phyloP scores from a whole-genome alignment of 2,113 vertebrate species.

The Tyrannus savana region DNA sequence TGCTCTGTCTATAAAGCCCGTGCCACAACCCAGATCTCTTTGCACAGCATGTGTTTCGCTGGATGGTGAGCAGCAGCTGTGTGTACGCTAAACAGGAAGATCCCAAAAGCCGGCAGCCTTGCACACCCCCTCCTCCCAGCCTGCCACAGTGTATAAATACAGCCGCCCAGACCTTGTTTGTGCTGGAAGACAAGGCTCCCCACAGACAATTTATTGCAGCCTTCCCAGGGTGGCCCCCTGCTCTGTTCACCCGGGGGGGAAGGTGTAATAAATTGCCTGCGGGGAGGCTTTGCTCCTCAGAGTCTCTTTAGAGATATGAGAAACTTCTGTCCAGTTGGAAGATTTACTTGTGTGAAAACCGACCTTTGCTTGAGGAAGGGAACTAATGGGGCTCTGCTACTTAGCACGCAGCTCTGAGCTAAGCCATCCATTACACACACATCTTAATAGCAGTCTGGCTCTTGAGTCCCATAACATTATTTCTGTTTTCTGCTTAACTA shows the following conservation, averaged over 20 bases:
- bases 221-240: slow-evolving; percentile 39
- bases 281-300: slow-evolving; percentile 39
- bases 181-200: slow-evolving; percentile 54
- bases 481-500: slow-evolving; percentile 49
- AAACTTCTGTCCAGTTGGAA: slow-evolving; percentile 16
- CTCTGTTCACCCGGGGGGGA: slow-evolving; percentile 23
- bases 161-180: slow-evolving; percentile 44
- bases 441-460: slow-evolving; percentile 25
- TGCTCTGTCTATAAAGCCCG: not conserved
- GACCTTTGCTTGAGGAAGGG: slow-evolving; percentile 52
- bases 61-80: not conserved
- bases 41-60: not conserved
- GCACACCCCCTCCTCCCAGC: not conserved
- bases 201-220: slow-evolving; percentile 63
- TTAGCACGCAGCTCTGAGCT: slow-evolving; percentile 51
- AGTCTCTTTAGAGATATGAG: slow-evolving; percentile 42
- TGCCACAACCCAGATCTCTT: not conserved
- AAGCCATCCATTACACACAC: slow-evolving; percentile 1
- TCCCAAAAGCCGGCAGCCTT: not conserved
- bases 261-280: slow-evolving; percentile 42
- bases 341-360: slow-evolving; percentile 17
- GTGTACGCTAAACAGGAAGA: not conserved
- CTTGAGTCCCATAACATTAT: slow-evolving; percentile 16
- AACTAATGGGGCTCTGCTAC: slow-evolving; percentile 18
- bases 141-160: not conserved